phyloP scores from a whole-genome alignment of 1,140 invertebrate genomes.

The Venustaconcha ellipsiformis region DNA sequence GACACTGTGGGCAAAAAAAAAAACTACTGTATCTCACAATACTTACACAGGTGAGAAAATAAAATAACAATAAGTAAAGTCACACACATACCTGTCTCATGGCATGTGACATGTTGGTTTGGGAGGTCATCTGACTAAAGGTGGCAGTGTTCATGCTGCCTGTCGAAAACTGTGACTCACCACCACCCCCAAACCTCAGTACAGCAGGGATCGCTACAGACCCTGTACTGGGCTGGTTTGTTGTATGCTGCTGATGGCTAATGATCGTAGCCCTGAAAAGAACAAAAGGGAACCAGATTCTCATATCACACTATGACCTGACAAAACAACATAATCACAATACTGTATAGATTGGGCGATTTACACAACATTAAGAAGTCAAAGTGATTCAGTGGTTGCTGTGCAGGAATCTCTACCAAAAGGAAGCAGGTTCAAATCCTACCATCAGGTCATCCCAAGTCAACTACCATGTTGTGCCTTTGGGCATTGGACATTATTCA shows the following conservation, averaged over 20 bases:
- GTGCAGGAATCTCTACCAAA: no score
- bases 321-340: background rate
- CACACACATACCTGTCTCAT: conserved; percentile 78
- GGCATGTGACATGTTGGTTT: conserved; percentile 88
- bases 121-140: conserved; percentile 89
- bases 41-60: no score
- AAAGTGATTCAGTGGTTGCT: no score
- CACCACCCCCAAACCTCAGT: conserved; percentile 86
- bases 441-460: no score
- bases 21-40: no score
- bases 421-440: no score
- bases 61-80: no score
- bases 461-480: no score
- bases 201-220: conserved; percentile 94
- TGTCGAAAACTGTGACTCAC: conserved; percentile 80
- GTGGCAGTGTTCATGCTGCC: conserved; percentile 89
- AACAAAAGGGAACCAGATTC: conserved; percentile 9
- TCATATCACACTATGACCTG: background rate
- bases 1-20: no score
- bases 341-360: no score
- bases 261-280: conserved; percentile 87
- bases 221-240: conserved; percentile 74
- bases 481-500: no score
- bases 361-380: no score
- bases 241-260: conserved; percentile 59